These are phyloP conservation scores for Agrotis clavis DNA, from an alignment of 2,888 invertebrate genomes.

Conservation along the genomic window DNA sequence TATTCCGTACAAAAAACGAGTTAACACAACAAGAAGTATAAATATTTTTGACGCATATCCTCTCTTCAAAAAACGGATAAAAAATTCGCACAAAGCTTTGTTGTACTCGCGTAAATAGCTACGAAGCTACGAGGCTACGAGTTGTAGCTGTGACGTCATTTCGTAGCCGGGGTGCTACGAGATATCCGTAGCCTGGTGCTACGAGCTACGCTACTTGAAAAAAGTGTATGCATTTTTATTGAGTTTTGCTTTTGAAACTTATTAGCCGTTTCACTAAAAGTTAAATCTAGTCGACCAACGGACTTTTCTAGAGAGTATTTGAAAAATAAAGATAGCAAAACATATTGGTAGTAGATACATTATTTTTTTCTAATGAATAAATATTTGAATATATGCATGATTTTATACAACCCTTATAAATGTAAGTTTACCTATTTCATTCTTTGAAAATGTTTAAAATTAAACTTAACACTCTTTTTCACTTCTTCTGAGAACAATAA, in stretches of 20 bases:
- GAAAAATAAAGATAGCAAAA: neutral
- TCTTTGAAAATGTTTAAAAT: too few relatives aligned
- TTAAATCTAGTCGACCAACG: neutral
- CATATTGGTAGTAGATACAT: too few relatives aligned
- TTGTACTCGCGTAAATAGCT: constrained; percentile 54
- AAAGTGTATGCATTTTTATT: constrained; percentile 44
- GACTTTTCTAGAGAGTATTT: neutral
- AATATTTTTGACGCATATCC: constrained; percentile 48
- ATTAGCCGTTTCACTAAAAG: constrained; percentile 21
- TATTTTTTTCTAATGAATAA: too few relatives aligned
- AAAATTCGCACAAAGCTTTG: constrained; percentile 50
- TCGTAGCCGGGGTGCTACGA: constrained; percentile 55
- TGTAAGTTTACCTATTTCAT: too few relatives aligned
- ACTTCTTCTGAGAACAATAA: too few relatives aligned
- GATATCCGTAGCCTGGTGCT: constrained; percentile 43
- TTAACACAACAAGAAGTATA: constrained; percentile 33
- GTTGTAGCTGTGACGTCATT: constrained; percentile 54
- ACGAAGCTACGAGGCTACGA: constrained; percentile 46
- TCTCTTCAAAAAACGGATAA: constrained; percentile 41
- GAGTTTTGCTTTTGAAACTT: constrained; percentile 19
- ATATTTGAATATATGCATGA: too few relatives aligned
- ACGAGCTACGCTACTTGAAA: constrained; percentile 38
- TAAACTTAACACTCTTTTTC: too few relatives aligned
- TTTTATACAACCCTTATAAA: too few relatives aligned
- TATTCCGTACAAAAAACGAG: constrained; percentile 31